Conservation (phyloP, 2,113 vertebrate genomes). For the Antechinus flavipes region DNA sequence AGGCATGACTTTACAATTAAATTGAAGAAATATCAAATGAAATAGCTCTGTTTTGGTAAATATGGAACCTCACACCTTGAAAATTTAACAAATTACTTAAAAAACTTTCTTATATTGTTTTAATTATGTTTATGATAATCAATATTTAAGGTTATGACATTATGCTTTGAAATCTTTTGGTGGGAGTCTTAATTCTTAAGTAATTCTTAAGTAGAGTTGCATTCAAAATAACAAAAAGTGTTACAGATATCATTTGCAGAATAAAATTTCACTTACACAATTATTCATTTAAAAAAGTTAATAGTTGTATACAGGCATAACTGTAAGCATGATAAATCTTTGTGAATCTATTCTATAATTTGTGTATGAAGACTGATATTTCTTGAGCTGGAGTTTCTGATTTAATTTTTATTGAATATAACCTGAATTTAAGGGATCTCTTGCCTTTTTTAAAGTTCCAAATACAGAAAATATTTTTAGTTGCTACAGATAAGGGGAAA, state of each 20-base stretch:
- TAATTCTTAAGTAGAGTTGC: not conserved
- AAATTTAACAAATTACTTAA: not conserved
- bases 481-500: not conserved
- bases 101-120: not conserved
- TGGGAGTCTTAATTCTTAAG: not conserved
- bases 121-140: not conserved
- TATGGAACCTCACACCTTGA: not conserved
- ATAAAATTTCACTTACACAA: not conserved
- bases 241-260: not conserved
- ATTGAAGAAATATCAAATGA: not conserved
- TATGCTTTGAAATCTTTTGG: not conserved
- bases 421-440: not conserved
- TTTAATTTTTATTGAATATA: not conserved
- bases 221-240: not conserved
- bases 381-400: not conserved
- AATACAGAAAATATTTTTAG: not conserved
- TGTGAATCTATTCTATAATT: not conserved
- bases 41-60: not conserved
- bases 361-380: not conserved
- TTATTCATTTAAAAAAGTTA: not conserved
- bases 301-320: not conserved
- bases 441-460: not conserved
- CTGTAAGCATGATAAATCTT: not conserved
- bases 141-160: constrained; percentile 1
- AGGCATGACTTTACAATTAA: not conserved